Evolutionary conservation across 2,113 vertebrate genomes (phyloP), one percentile per base, ranked within the genome.

Genomic region (Diphyllodes magnificus): DNA sequence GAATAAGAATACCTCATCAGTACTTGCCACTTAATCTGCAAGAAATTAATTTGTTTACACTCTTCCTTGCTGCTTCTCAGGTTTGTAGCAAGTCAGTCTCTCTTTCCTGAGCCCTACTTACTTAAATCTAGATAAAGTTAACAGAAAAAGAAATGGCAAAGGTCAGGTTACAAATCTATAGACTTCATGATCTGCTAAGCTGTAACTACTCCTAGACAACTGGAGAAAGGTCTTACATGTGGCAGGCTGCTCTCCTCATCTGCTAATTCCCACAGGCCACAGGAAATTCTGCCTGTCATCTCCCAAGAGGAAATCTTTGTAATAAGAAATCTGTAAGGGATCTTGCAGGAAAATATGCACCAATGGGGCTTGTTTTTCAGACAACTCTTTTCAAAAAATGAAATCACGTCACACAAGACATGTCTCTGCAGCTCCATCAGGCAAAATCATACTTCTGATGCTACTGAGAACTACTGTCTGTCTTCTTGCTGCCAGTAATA

Each of bases 321-420:
- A 31, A 31, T 13, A 53, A 24, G 40, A 79, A 69, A 69, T 47
- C n/a, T 72, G 24, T 45, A 31, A 63, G 22, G 23, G 66, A 57
- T 44, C 39, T 24, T 63, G 21, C 24, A 80, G 50, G 19, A 0
- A 0, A 73, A 28, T 44, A 33, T 19, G 9, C 4, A 22, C 23
- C 50, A 44, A 57, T 45, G 25, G 13, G n/a, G 56, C 31, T 88
- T 90, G 57, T 7, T 85, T 86, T 88, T 77, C 63, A 80, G 63
- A 70, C 8, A 83, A 61, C 1, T 0, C n/a, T 82, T 82, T 77
- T 28, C 8, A 45, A 64, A 86, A 82, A 61, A n/a, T 15, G 13
- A 72, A 93, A 22, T 39, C 30, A 22, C 19, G 56, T 53, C 1
- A 15, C 63, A 39, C 22, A 77, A 33, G 28, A 45, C 51, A 65